Conservation (phyloP, 2,113 vertebrate species). For the Psammodynastes pulverulentus region DNA sequence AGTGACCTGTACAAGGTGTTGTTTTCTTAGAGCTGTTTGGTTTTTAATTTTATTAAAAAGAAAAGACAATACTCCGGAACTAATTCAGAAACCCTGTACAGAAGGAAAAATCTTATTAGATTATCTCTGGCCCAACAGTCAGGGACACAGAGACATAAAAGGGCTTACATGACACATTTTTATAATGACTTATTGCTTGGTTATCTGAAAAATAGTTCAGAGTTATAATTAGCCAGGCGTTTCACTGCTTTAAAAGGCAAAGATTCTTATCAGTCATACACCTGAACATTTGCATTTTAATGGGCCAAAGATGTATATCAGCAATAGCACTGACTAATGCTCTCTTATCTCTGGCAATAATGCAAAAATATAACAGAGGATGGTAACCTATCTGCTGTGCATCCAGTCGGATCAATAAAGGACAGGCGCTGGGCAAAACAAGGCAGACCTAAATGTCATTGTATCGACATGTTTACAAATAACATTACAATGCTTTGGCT, state of each 20-base stretch:
- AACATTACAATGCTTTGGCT: slow-evolving; percentile 32
- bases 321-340: slow-evolving; percentile 48
- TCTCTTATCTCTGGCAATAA: slow-evolving; percentile 54
- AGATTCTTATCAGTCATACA: slow-evolving; percentile 63
- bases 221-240: slow-evolving; percentile 63
- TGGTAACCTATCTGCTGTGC: slow-evolving; percentile 23
- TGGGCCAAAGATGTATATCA: slow-evolving; percentile 64
- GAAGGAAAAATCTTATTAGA: slow-evolving; percentile 45
- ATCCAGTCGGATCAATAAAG: slow-evolving; percentile 42
- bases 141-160: slow-evolving; percentile 58
- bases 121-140: slow-evolving; percentile 54
- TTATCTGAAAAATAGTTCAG: slow-evolving; percentile 64
- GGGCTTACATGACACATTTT: slow-evolving; percentile 56
- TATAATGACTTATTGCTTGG: slow-evolving; percentile 63
- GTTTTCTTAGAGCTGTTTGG: slow-evolving; percentile 26
- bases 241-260: slow-evolving; percentile 46
- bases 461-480: slow-evolving; percentile 36
- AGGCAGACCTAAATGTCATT: slow-evolving; percentile 46
- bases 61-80: slow-evolving; percentile 50
- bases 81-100: slow-evolving; percentile 42
- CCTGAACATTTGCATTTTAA: slow-evolving; percentile 70
- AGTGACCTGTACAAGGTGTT: slow-evolving; percentile 5
- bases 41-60: slow-evolving; percentile 44
- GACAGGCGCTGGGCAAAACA: slow-evolving; percentile 37
- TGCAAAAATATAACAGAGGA: slow-evolving; percentile 40